Conservation (phyloP, 1,140 invertebrate genomes). For the Drosophila virilis region DNA sequence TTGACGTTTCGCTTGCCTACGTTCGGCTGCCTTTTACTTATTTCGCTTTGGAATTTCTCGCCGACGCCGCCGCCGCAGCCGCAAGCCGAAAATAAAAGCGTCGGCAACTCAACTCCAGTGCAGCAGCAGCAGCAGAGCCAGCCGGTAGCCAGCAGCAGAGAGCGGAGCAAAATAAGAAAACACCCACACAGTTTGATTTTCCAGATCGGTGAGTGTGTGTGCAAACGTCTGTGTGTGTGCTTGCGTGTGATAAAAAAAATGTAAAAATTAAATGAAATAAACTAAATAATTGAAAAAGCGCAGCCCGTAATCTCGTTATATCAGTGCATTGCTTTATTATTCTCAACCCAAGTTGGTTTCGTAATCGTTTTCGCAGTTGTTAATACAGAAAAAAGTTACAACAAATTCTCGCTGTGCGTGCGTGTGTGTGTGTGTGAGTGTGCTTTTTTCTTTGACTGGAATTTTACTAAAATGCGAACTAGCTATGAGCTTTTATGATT, state of each 20-base stretch:
- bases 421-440: constrained; percentile 30
- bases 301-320: constrained; percentile 36
- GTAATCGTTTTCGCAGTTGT: constrained; percentile 52
- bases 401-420: constrained; percentile 29
- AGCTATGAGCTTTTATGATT: constrained; percentile 39
- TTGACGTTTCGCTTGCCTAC: constrained; percentile 68
- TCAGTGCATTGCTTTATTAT: constrained; percentile 29
- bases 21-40: constrained; percentile 55
- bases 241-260: constrained; percentile 31
- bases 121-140: constrained; percentile 77
- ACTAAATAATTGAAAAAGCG: constrained; percentile 6
- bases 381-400: constrained; percentile 38
- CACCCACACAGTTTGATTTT: constrained; percentile 63
- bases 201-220: constrained; percentile 75
- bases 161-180: constrained; percentile 25
- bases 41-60: constrained; percentile 74
- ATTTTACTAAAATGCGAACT: constrained; percentile 14
- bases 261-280: constrained; percentile 24
- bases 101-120: constrained; percentile 67
- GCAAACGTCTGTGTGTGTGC: constrained; percentile 21
- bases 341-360: constrained; percentile 50
- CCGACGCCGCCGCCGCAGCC: constrained; percentile 41
- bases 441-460: constrained; percentile 23
- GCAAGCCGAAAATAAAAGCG: constrained; percentile 69
- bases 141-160: constrained; percentile 66